Evolutionary conservation across 2,113 vertebrate genomes (phyloP), one percentile per base, ranked within the genome.

Genomic region (Colaptes auratus): DNA sequence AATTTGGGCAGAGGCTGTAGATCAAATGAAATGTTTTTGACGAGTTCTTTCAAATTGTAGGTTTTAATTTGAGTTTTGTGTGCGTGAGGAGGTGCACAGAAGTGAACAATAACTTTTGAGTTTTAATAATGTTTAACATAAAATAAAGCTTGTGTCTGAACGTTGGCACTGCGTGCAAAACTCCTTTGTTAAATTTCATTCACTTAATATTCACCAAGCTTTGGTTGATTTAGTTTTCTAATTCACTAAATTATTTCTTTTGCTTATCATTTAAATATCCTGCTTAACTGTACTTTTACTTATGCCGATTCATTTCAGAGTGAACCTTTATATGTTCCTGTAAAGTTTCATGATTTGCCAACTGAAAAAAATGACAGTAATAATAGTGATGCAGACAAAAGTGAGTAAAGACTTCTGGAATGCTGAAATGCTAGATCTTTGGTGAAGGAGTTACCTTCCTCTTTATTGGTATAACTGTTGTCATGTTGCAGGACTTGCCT

Each of bases 301-400:
- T 94, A 33, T 82, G 86, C 50, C 75, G 65, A 83, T 97, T 63
- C 69, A 79, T 96, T 98, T 56, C 97, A 99, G 99, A 99, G 99
- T 96, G 99, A 99, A 94, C 99, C 99, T 35, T 97, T 99, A 6
- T 99, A 99, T 84, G 99, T 99, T 95, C 99, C 99, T 69, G 98
- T 99, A 96, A 99, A 99, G 97, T 99, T 99, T 97, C 98, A 99
- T 97, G 99, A 99, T 76, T 96, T 98, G 42, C 96, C 98, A 61
- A 93, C 96, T 86, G 99, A 99, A 84, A 98, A 98, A 84, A 95
- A 96, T 74, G 96, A 96, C 91, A 96, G 89, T 75, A 96, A 96
- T 97, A 97, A 95, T 60, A 95, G 70, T 94, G 98, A 98, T 93
- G 96, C 96, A 95, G 98, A 99, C 91, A 97, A 98, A 96, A 89